These are phyloP conservation scores for Hydrotaea cyrtoneurina DNA, from an alignment of 2,888 invertebrate genomes.

Conservation along the genomic window DNA sequence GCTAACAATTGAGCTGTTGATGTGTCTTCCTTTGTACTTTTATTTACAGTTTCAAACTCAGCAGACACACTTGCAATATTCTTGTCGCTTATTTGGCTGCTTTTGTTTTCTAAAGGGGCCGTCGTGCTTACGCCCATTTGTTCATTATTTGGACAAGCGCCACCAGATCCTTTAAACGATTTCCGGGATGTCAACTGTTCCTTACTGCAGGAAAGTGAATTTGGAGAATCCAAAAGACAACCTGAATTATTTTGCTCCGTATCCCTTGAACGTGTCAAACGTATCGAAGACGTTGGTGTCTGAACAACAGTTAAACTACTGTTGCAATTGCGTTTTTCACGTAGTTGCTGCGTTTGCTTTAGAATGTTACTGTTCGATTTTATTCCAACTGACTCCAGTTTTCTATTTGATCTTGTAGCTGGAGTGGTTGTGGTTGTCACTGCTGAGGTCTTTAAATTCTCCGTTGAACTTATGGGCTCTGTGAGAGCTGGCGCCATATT, in stretches of 20 bases:
- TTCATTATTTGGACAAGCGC: conserved; percentile 67
- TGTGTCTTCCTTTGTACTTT: conserved; percentile 69
- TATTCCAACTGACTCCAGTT: conserved; percentile 66
- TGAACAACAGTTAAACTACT: conserved; percentile 41
- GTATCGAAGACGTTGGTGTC: conserved; percentile 70
- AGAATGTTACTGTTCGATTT: conserved; percentile 15
- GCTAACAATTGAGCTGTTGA: conserved; percentile 75
- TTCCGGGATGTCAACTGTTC: conserved; percentile 23
- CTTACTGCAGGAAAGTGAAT: neutral
- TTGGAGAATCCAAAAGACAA: conserved; percentile 11
- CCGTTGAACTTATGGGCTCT: conserved; percentile 83
- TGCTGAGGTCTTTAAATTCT: conserved; percentile 73
- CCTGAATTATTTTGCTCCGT: conserved; percentile 48
- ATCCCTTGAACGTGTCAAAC: conserved; percentile 73
- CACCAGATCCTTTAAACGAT: conserved; percentile 15
- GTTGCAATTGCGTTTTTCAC: conserved; percentile 69
- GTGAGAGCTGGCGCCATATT: conserved; percentile 96
- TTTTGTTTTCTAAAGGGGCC: conserved; percentile 68
- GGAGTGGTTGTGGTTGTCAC: conserved; percentile 50
- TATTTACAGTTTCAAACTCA: conserved; percentile 43
- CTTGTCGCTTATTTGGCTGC: conserved; percentile 48
- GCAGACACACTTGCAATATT: conserved; percentile 30
- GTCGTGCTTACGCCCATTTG: conserved; percentile 76
- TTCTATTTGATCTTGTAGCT: conserved; percentile 69
- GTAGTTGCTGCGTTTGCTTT: conserved; percentile 33